Evolutionary conservation across 2,797 vertebrate species (phyloP).

Genomic region (Diplodus sargus): DNA sequence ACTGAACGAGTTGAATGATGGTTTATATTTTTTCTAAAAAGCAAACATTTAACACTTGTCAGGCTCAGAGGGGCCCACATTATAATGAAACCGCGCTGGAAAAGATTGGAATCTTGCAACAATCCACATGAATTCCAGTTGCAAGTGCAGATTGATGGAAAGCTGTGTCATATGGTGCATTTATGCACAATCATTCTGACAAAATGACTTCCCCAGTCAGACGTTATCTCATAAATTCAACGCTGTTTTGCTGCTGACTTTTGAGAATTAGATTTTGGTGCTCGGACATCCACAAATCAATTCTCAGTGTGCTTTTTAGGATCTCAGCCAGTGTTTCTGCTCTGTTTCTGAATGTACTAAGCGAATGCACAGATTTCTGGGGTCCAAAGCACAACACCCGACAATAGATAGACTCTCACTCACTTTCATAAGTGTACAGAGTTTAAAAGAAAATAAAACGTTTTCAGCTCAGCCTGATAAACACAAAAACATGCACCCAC

Average conservation of each 20-base stretch:
- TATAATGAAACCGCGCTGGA: conserved; percentile 29
- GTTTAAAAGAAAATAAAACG: neutral
- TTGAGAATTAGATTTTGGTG: conserved; percentile 18
- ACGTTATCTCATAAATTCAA: conserved; percentile 38
- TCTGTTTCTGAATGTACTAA: conserved; percentile 16
- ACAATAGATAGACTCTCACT: conserved; percentile 30
- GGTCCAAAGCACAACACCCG: conserved; percentile 16
- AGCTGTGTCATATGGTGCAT: conserved; percentile 20
- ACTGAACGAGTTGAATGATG: conserved; percentile 21
- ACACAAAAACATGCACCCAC: conserved; percentile 61
- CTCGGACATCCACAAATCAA: conserved; percentile 34
- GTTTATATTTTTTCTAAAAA: conserved; percentile 27
- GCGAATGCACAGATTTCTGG: conserved; percentile 23
- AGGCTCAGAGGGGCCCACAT: conserved; percentile 1
- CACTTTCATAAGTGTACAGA: conserved; percentile 32
- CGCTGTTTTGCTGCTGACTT: conserved; percentile 27
- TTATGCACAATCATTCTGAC: conserved; percentile 18
- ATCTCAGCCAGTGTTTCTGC: conserved; percentile 11
- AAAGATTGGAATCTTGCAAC: conserved; percentile 37
- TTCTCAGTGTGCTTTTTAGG: conserved; percentile 12
- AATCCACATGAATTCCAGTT: conserved; percentile 42
- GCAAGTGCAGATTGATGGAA: conserved; percentile 30
- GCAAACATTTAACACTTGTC: conserved; percentile 27
- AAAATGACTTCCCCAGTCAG: conserved; percentile 38
- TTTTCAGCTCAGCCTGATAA: conserved; percentile 30